Evolutionary conservation across 2,113 vertebrate species (phyloP).

Genomic region (Carollia perspicillata): DNA sequence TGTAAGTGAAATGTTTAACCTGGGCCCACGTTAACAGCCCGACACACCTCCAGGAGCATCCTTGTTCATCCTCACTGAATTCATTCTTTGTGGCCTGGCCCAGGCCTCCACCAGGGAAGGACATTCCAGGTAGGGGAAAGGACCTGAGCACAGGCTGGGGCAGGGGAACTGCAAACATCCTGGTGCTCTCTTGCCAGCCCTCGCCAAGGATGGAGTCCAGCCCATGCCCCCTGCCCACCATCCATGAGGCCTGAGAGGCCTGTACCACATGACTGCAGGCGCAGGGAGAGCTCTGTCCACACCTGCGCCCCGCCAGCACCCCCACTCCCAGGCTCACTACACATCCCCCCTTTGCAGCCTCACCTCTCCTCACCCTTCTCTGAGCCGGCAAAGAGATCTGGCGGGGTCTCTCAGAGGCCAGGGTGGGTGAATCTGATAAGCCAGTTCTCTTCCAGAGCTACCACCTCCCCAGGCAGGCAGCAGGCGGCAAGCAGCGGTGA

Average conservation of each 20-base stretch:
- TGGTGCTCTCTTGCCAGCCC: neutral
- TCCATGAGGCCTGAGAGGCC: neutral
- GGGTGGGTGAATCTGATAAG: neutral
- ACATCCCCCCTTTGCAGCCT: neutral
- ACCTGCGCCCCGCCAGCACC: neutral
- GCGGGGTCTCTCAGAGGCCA: neutral
- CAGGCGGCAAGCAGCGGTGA: no score
- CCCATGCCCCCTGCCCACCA: neutral
- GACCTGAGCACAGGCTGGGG: neutral
- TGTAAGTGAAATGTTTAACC: neutral
- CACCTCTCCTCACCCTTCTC: neutral
- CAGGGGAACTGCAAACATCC: neutral
- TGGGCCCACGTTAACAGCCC: neutral
- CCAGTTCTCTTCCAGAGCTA: neutral
- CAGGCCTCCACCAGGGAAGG: neutral
- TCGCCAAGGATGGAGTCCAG: neutral
- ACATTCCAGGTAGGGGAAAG: neutral
- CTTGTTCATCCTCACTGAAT: neutral
- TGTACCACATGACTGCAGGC: fast-evolving
- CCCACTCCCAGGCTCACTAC: neutral
- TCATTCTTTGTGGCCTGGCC: fast-evolving
- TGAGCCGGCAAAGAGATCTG: neutral
- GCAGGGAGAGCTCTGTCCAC: neutral
- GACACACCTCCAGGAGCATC: fast-evolving
- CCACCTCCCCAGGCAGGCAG: neutral